Base-by-base conservation (phyloP, 2,113 vertebrate genomes). In the Ptilonorhynchus violaceus region DNA sequence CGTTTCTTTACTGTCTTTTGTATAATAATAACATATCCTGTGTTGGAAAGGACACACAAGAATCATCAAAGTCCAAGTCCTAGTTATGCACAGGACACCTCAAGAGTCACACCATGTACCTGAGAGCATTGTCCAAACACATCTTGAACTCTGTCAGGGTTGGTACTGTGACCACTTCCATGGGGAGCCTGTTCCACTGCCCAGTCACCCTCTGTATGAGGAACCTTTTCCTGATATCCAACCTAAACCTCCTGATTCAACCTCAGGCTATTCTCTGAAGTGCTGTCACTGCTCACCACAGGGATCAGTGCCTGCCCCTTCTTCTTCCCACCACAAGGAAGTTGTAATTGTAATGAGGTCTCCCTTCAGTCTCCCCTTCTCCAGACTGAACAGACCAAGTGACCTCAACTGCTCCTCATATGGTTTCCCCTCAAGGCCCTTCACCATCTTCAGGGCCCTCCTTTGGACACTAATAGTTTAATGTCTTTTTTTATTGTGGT, bases 121-220 rank as follows among this genome's bases (percentile, higher is more conserved):
- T 18, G 11, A 37, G 21, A 23, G 10, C 8, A 13, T 33, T 64
- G n/a, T 1, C 35, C 17, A 56, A 49, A 64, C 10, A 6, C 3
- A 19, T 49, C 3, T 15, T 66, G 67, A 23, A 1, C 11, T 73
- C 31, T 27, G 6, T 14, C 35, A 31, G 27, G 31, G 6, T 8
- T 64, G 7, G 2, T 63, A 17, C 50, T 35, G 17, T 42, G 41
- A 18, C 25, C 25, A 3, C 9, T 56, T 3, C 11, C 35, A 17
- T 56, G 11, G 21, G 6, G 13, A 72, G 14, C 9, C 25, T 49
- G 4, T 80, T 55, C 20, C 13, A 55, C 3, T 62, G 25, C 7
- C 11, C 17, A 56, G 0, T 2, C 30, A 31, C 21, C 14, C 3
- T 58, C 31, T 49, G 21, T 4, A 6, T 50, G 42, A 73, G 33